Percentiles rank a stretch among this genome's conserved stretches.
Conservation (phyloP, 2,888 invertebrate species). For the Siphonodentalium dalli region DNA sequence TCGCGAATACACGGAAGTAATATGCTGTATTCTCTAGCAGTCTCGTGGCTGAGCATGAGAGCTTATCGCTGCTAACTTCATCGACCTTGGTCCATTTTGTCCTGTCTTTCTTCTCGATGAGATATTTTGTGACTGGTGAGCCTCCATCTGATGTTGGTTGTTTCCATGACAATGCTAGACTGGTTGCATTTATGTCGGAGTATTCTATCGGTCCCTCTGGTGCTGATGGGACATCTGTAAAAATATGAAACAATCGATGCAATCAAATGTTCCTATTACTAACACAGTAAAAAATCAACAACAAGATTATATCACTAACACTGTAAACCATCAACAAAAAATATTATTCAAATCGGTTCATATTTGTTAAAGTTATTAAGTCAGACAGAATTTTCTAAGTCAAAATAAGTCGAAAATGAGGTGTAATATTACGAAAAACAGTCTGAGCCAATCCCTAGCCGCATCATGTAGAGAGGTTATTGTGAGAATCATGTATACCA, state of each 20-base stretch:
- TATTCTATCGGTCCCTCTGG: conserved; percentile 42
- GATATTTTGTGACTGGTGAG: conserved; percentile 55
- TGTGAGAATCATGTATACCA: no score
- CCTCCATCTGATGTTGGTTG: conserved; percentile 60
- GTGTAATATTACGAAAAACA: no score
- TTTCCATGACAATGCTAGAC: conserved; percentile 55
- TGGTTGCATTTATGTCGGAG: conserved; percentile 47
- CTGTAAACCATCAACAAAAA: no score
- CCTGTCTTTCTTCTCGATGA: conserved; percentile 56
- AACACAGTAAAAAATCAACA: no score
- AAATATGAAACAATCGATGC: not conserved
- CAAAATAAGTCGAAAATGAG: no score
- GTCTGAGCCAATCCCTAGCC: no score
- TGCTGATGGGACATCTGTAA: conserved; percentile 46
- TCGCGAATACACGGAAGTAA: conserved; percentile 61
- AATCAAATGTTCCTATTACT: no score
- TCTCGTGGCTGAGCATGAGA: conserved; percentile 41
- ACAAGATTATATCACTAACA: no score
- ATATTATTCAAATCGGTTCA: no score
- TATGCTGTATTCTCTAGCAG: conserved; percentile 60
- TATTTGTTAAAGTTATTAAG: no score
- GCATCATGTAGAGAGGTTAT: no score
- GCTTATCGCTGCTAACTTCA: conserved; percentile 33
- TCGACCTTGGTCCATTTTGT: conserved; percentile 42
- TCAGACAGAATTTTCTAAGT: no score